phyloP scores from a whole-genome alignment of 2,113 vertebrate species.

The Muntiacus reevesi region DNA sequence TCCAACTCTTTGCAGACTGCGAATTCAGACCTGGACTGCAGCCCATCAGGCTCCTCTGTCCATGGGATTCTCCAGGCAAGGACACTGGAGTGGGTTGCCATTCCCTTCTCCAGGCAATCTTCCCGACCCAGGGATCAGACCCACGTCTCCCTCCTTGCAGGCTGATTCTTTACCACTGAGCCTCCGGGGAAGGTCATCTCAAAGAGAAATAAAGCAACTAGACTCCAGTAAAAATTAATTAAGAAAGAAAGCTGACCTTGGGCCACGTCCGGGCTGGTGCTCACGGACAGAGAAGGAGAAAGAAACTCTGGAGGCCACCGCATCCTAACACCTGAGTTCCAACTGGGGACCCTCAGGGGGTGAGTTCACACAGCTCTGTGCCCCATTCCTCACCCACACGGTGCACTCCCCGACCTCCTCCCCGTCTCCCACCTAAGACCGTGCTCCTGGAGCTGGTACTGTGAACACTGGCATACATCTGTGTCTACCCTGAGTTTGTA shows the following conservation, averaged over 20 bases:
- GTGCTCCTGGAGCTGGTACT: not conserved
- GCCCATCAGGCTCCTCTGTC: not conserved
- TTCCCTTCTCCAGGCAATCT: not conserved
- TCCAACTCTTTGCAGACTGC: not conserved
- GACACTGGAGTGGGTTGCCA: not conserved
- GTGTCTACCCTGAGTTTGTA: too few relatives aligned
- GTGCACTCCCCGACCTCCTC: fast-evolving
- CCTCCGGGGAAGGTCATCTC: not conserved
- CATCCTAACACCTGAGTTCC: not conserved
- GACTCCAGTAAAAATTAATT: not conserved
- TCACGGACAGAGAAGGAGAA: not conserved
- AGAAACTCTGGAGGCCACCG: not conserved
- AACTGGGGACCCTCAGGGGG: fast-evolving
- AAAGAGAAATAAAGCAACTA: not conserved
- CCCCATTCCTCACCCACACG: fast-evolving
- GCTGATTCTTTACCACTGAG: not conserved
- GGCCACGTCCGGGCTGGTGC: not conserved
- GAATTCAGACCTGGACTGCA: not conserved
- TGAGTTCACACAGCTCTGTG: not conserved
- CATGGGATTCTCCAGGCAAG: not conserved
- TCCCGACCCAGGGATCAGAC: not conserved
- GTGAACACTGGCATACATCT: not conserved
- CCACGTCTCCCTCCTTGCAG: not conserved
- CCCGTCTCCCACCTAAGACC: fast-evolving
- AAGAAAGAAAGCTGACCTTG: not conserved